Base-by-base conservation (phyloP, 92 coral and sea anemone genomes). In the Palythoa heliodiscus region DNA sequence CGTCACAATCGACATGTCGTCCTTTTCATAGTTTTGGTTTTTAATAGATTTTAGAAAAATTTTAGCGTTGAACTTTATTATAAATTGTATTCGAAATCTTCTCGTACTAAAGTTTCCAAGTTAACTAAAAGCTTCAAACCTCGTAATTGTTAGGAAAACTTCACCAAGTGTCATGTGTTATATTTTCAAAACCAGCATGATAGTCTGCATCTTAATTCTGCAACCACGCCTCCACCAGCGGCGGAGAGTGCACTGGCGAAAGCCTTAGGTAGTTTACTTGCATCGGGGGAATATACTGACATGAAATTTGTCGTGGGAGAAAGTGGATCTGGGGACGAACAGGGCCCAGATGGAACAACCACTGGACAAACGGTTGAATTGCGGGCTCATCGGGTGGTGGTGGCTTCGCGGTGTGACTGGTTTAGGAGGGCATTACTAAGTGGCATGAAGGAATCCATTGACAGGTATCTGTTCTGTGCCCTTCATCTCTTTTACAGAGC, bases 381-480 rank as follows among this genome's bases (percentile, higher is more conserved):
- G 86, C 57, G 80, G 47, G 98, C 98, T 54, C 98, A 96, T 66
- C 94, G 98, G 24, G 98, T 96, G 52, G 91, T 96, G 73, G 92
- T 96, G n/a, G 98, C 98, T 12, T 87, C 98, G 0, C 95, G 96
- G 15, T 96, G 98, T 85, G 93, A 88, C 68, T 96, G 98, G 96
- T 96, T 96, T 74, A 92, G 92, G 78, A 89, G 98, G 67, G 98
- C 98, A 25, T 87, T 96, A 73, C 20, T 89, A 2, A 96, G 98
- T 87, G 98, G 98, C 29, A 96, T 96, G 98, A 96, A 92, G 53
- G 98, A 96, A 74, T 94, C 98, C 1, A 94, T 96, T 71, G 96
- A 95, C 69, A 94, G 96, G 98, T 95, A 20, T 20, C 71, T 35
- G 6, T 38, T 22, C 35, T 29, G 35, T 29, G 35, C 1, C 0